Base-by-base conservation (phyloP, 2,888 invertebrate genomes). In the Chrysolina haemoptera region DNA sequence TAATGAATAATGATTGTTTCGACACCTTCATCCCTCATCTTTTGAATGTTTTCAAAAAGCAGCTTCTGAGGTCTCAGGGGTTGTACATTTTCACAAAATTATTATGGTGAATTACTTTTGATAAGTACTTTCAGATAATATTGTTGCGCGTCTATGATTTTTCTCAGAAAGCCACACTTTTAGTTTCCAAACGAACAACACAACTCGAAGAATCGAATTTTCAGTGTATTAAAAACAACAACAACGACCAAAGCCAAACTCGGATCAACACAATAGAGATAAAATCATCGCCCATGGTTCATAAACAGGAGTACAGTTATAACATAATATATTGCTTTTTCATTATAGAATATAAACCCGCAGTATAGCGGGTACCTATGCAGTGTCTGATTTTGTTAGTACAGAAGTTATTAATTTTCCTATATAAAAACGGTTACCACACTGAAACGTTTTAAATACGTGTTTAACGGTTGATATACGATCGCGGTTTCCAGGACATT, bases 401-500 rank as follows among this genome's bases (percentile, higher is more conserved):
- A 53, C 16, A 53, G 53, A 18, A 55, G 64, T 70, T 70, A 71
- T 59, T 66, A 66, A 55, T 71, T 66, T 66, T 66, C 66, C 66
- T 50, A 50, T 66, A 59, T 16, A 70, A 70, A 71, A 66, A 48
- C 48, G 62, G 55, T 64, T 22, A 64, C 65, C 71, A 59, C 43
- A 59, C 66, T 66, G 66, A 55, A 16, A 55, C 41, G 41, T 22
- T 65, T 71, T 66, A 50, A 48, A 22, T 66, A 48, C 66, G 55
- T 46, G 65, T 10, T 59, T 71, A 46, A 59, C 70, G 71, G 46
- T 71, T 50, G 48, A 48, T 27, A 43, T 66, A 46, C 41, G 41
- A 66, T 71, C 46, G 50, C 71, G 71, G 71, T 66, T 71, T 71
- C 35, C 71, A 55, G 65, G 65, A 71, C 65, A 46, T 71, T 71